These are phyloP conservation scores for Trachythela sp. DNA, from an alignment of 64 coral and sea anemone genomes.

Conservation along the genomic window DNA sequence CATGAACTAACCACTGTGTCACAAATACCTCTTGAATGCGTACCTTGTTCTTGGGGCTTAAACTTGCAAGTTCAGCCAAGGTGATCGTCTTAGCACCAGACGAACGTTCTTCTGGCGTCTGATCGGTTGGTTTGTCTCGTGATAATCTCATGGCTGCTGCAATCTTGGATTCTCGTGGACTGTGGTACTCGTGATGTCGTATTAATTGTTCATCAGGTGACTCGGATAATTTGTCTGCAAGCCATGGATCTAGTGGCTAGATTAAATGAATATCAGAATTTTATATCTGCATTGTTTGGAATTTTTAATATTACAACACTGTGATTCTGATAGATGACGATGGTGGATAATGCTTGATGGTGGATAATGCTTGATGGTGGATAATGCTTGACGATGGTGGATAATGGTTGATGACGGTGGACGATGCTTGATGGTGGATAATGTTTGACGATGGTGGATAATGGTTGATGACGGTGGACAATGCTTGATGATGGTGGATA, in stretches of 20 bases:
- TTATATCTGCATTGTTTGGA: background rate
- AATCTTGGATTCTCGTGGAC: slow-evolving; percentile 11
- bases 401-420: no score
- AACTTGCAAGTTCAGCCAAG: background rate
- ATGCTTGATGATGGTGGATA: no score
- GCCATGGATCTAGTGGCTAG: background rate
- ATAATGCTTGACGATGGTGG: no score
- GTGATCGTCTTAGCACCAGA: background rate
- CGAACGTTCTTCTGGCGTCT: background rate
- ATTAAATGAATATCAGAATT: background rate
- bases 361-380: background rate
- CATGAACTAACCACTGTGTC: background rate
- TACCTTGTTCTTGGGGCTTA: background rate
- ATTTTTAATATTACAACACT: no score
- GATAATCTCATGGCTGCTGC: background rate
- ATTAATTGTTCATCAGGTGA: background rate
- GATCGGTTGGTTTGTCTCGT: background rate
- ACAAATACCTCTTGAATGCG: background rate
- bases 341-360: background rate
- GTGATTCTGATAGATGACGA: no score
- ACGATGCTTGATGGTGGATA: no score
- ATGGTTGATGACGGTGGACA: background rate
- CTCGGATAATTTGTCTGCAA: background rate
- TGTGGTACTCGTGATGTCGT: background rate
- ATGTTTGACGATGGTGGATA: background rate